A percentile compares a stretch with the other conserved stretches of the same genome.
phyloP scores from a whole-genome alignment of 2,888 invertebrate genomes.

The Acleris laterana region DNA sequence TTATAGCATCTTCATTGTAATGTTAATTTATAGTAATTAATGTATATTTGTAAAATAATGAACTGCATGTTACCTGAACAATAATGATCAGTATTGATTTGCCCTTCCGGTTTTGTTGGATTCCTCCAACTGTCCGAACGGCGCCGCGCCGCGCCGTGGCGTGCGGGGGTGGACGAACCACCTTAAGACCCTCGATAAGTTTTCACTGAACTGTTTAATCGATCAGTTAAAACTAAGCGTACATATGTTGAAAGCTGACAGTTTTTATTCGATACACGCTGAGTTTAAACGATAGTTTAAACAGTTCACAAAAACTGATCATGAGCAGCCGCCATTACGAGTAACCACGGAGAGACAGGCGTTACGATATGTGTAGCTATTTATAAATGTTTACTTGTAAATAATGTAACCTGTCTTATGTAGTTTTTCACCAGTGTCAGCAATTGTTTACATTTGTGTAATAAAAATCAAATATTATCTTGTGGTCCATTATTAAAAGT shows the following conservation, averaged over 20 bases:
- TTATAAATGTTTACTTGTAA: constrained; percentile 55
- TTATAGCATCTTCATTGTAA: background rate
- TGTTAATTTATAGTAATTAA: background rate
- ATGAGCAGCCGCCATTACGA: background rate
- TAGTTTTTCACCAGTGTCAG: constrained; percentile 79
- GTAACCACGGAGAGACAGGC: background rate
- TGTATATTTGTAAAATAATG: constrained; percentile 22
- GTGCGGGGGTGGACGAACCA: no score
- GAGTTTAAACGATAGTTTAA: no score
- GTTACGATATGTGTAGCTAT: constrained; percentile 22
- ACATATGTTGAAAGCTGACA: background rate
- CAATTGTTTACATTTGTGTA: constrained; percentile 74
- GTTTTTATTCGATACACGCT: no score
- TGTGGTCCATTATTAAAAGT: constrained; percentile 26
- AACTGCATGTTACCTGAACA: constrained; percentile 37
- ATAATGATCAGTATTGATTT: constrained; percentile 29
- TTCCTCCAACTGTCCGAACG: no score
- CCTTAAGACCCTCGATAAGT: no score
- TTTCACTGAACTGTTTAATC: no score
- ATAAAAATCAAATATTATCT: constrained; percentile 70
- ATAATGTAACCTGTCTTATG: constrained; percentile 68
- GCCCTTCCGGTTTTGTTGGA: background rate
- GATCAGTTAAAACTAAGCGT: no score
- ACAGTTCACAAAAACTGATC: no score
- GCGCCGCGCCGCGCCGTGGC: no score